Evolutionary conservation across 1,140 invertebrate genomes (phyloP).

Genomic region (Lepidurus packardi): DNA sequence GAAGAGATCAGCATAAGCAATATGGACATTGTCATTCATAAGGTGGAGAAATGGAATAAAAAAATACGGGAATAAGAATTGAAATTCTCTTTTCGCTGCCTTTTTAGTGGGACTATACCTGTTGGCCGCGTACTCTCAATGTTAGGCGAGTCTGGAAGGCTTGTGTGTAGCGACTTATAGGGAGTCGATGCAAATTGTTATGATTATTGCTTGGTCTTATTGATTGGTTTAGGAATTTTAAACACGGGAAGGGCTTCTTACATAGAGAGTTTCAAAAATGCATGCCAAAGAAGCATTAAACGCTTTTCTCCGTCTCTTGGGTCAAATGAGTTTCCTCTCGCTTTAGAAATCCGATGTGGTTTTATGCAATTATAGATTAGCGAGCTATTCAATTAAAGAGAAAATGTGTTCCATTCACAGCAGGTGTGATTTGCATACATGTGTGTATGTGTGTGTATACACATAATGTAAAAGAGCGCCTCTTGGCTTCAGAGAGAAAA

Average conservation of each 20-base stretch:
- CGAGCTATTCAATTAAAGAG: neutral
- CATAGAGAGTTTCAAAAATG: neutral
- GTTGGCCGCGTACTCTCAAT: neutral
- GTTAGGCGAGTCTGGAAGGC: neutral
- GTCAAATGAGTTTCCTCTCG: neutral
- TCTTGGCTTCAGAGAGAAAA: too few relatives aligned
- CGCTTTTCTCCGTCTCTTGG: neutral
- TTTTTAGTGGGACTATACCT: neutral
- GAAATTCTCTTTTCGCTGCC: neutral
- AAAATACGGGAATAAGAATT: neutral
- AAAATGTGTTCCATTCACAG: neutral
- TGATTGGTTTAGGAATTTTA: neutral
- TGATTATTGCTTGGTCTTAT: neutral
- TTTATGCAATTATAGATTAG: neutral
- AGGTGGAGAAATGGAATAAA: conserved; percentile 11
- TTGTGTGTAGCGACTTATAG: neutral
- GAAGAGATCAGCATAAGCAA: conserved; percentile 2
- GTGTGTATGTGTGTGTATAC: neutral
- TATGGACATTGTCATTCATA: conserved; percentile 22
- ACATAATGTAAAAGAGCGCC: neutral
- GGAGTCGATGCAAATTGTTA: neutral
- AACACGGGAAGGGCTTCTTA: neutral
- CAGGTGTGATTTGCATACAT: neutral
- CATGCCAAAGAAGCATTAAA: neutral
- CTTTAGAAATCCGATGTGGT: neutral